phyloP scores from a whole-genome alignment of 2,113 vertebrate genomes.

The Cephalopholis sonnerati region DNA sequence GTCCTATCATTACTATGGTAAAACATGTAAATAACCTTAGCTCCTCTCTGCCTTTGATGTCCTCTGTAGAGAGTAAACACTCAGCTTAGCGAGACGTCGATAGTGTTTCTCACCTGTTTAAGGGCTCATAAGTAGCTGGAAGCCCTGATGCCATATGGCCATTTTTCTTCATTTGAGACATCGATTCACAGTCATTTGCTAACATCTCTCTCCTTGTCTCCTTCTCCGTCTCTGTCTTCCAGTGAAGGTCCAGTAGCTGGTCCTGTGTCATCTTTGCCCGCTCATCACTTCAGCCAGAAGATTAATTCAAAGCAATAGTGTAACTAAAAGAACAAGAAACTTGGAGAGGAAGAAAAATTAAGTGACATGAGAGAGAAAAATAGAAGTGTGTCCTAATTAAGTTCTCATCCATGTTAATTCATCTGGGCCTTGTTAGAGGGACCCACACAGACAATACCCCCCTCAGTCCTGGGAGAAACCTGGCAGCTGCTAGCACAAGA shows the following conservation, averaged over 20 bases:
- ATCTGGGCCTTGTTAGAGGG: constrained; percentile 52
- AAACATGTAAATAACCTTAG: constrained; percentile 68
- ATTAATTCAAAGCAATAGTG: background rate
- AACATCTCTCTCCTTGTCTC: constrained; percentile 21
- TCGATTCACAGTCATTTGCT: constrained; percentile 38
- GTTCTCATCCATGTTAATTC: constrained; percentile 54
- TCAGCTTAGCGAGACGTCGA: constrained; percentile 45
- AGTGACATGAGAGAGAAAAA: constrained; percentile 9
- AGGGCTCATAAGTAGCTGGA: constrained; percentile 51
- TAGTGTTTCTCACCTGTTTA: constrained; percentile 63
- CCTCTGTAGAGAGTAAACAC: constrained; percentile 52
- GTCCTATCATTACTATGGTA: constrained; percentile 63
- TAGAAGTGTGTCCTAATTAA: constrained; percentile 47
- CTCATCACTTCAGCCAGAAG: background rate
- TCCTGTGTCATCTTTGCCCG: constrained; percentile 2
- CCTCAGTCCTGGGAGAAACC: constrained; percentile 39
- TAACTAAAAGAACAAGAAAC: background rate
- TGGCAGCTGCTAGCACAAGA: constrained; percentile 56
- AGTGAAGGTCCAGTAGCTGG: background rate
- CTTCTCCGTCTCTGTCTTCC: constrained; percentile 2
- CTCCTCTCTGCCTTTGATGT: constrained; percentile 57
- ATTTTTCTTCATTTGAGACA: constrained; percentile 60
- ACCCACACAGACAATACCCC: constrained; percentile 34
- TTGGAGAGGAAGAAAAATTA: background rate
- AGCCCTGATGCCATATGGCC: background rate